Evolutionary conservation across 1,140 invertebrate genomes (phyloP).

Genomic region (Temnothorax longispinosus): DNA sequence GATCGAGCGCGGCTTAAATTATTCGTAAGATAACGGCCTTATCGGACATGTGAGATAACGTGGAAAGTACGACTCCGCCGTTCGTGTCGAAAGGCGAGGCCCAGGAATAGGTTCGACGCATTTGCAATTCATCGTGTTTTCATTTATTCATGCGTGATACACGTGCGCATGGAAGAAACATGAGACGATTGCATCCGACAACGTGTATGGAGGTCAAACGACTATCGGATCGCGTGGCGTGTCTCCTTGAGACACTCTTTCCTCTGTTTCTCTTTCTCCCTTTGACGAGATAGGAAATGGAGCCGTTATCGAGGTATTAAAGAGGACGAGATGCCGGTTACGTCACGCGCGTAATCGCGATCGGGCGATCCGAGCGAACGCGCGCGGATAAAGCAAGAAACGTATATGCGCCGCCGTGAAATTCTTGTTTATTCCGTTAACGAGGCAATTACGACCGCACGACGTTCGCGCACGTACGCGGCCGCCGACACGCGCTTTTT

Average conservation of each 20-base stretch:
- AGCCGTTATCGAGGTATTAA: constrained; percentile 42
- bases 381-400: constrained; percentile 43
- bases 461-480: constrained; percentile 4
- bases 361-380: neutral
- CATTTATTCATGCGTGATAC: constrained; percentile 71
- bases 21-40: constrained; percentile 20
- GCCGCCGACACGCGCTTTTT: neutral
- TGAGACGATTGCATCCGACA: constrained; percentile 54
- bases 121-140: constrained; percentile 68
- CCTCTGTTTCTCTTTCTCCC: neutral
- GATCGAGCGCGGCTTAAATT: constrained; percentile 46
- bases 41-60: neutral
- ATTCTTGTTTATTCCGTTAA: constrained; percentile 59
- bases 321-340: constrained; percentile 23
- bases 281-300: constrained; percentile 26
- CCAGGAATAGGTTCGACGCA: constrained; percentile 16
- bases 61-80: neutral
- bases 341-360: constrained; percentile 61
- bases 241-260: neutral
- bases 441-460: constrained; percentile 48
- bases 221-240: neutral
- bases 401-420: constrained; percentile 45
- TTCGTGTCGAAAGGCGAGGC: neutral
- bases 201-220: constrained; percentile 61
- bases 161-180: constrained; percentile 65